Evolutionary conservation across 2,113 vertebrate species (phyloP).

Genomic region (Pluvianellus socialis): DNA sequence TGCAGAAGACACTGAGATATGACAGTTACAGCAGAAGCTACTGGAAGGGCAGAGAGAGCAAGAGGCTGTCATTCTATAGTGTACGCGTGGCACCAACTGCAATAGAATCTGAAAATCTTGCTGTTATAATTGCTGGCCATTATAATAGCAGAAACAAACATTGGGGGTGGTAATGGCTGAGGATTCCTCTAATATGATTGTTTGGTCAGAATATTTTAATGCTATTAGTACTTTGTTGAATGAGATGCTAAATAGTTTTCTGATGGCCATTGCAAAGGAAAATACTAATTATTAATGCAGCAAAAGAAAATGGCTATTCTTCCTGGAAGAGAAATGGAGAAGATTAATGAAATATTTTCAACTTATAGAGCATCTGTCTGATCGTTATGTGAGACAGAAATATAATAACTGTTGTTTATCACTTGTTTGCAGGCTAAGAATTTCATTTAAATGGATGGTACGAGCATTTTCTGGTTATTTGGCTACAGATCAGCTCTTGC

Average conservation of each 20-base stretch:
- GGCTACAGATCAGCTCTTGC: slow-evolving; percentile 94
- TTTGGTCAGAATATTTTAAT: not conserved
- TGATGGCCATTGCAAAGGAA: not conserved
- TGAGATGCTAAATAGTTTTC: not conserved
- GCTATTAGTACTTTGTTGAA: not conserved
- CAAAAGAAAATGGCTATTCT: not conserved
- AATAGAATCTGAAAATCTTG: not conserved
- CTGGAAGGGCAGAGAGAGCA: not conserved
- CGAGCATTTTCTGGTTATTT: slow-evolving; percentile 97
- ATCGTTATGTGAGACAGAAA: not conserved
- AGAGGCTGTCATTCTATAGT: not conserved
- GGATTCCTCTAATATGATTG: not conserved
- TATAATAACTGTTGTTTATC: not conserved
- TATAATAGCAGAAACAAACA: not conserved
- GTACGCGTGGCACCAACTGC: not conserved
- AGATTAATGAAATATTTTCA: not conserved
- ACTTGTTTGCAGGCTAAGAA: slow-evolving; percentile 82
- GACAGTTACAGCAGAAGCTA: not conserved
- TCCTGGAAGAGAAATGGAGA: not conserved
- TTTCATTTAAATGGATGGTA: slow-evolving; percentile 99
- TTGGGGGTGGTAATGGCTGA: not conserved
- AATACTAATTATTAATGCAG: not conserved
- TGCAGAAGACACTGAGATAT: not conserved
- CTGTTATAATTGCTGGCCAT: not conserved
- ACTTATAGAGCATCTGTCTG: not conserved